Percentiles rank a stretch among this genome's conserved stretches.
Conservation (phyloP, 2,113 vertebrate genomes). For the Chaenogobius annularis region DNA sequence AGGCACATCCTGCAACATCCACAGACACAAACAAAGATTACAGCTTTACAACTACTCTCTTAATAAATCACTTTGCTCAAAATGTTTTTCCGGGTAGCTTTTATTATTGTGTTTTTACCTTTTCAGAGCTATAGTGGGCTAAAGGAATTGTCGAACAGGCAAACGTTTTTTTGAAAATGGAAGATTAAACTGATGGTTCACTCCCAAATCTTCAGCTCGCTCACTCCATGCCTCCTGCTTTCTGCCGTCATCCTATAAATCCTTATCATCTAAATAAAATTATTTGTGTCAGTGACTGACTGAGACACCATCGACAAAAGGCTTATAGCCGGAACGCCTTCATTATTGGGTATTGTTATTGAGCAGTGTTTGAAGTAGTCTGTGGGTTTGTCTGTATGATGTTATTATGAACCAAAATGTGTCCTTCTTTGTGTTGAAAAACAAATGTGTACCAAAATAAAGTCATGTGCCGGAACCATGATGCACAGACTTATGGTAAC, state of each 20-base stretch:
- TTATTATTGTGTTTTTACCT: not conserved
- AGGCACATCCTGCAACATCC: conserved; percentile 88
- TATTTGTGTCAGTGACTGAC: no score
- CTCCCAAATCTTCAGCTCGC: no score
- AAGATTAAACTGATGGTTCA: no score
- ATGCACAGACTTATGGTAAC: not conserved
- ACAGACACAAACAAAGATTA: conserved; percentile 46
- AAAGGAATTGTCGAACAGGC: no score
- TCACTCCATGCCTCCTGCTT: no score
- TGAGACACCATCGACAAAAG: no score
- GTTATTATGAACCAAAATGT: no score
- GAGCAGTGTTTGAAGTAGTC: not conserved
- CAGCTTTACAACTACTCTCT: not conserved
- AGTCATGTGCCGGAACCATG: not conserved
- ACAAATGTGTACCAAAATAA: not conserved
- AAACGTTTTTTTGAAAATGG: no score
- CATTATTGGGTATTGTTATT: not conserved
- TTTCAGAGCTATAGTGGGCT: not conserved
- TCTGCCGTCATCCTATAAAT: no score
- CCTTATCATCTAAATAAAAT: no score
- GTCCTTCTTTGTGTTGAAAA: not conserved
- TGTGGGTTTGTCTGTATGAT: no score
- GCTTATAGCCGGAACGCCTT: no score
- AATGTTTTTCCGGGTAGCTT: not conserved
- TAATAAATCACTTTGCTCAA: conserved; percentile 3